Base-by-base conservation (phyloP, 2,888 invertebrate genomes). In the Icerya purchasi region DNA sequence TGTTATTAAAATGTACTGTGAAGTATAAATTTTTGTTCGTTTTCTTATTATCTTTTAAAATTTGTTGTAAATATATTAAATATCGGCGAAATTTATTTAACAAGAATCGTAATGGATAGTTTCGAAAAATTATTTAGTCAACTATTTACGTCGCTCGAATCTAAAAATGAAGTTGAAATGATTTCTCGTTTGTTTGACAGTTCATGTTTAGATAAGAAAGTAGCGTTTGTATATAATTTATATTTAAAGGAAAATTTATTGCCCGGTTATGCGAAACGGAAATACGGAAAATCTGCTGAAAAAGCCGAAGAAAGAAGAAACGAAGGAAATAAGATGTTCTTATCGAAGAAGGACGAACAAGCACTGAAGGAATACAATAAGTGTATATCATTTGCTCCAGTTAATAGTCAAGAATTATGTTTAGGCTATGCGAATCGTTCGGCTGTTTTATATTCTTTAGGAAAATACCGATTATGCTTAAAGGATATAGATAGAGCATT, bases 351-450 rank as follows among this genome's bases (percentile, higher is more conserved):
- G 51, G 73, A 77, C 55, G 66, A 72, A 2, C 73, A 75, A 2
- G 79, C 80, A 66, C 72, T 81, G 57, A 68, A 72, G 56, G 76
- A 73, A 53, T 84, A 83, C 66, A 78, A 78, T 0, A 76, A 77
- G 66, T 80, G 82, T 70, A 75, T 83, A 14, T 68, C 76, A 59
- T 77, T 74, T 67, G 81, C 83, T 1, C 70, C 72, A n/a, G 73
- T 74, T 22, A 70, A 74, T 36, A 76, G 76, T 51, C 70, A 75
- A 10, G 78, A 79, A 69, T 78, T 78, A 65, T 72, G 79, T 0
- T 68, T 82, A 53, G 82, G 82, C 0, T 70, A 81, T 58, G 82
- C 81, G 0, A 84, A 84, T 66, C 74, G 84, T 68, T 83, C 84
- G 3, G 83, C 83, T 22, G 77, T 79, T 3, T 72, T 81, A 53